Evolutionary conservation across 2,113 vertebrate species (phyloP).

Genomic region (Cryptotis parvus): DNA sequence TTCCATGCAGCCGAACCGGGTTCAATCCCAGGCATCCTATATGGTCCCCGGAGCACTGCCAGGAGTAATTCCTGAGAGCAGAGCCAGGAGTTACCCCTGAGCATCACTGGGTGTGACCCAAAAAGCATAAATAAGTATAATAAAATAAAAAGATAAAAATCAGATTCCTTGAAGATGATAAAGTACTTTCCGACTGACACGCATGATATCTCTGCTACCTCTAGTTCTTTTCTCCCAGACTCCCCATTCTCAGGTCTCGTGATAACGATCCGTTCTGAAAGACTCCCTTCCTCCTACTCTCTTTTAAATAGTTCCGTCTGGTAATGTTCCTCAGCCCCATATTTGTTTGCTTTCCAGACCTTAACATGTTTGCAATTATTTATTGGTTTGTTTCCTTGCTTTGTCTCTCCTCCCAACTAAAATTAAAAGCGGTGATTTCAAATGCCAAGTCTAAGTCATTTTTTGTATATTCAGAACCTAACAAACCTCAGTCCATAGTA

Average conservation of each 20-base stretch:
- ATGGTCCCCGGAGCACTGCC: no score
- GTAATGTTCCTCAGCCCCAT: not conserved
- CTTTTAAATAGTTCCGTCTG: slow-evolving; percentile 32
- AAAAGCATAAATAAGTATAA: no score
- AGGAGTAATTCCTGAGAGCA: no score
- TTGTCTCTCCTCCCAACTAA: slow-evolving; percentile 34
- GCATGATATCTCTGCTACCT: not conserved
- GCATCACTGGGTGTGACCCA: no score
- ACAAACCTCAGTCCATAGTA: not conserved
- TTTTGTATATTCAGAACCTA: slow-evolving; percentile 33
- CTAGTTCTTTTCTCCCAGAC: no score
- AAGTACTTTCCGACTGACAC: not conserved
- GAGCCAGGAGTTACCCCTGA: no score
- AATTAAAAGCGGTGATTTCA: slow-evolving; percentile 35
- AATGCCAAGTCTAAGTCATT: not conserved
- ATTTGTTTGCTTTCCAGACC: slow-evolving; percentile 38
- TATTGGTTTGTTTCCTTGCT: slow-evolving; percentile 19
- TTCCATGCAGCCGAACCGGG: no score
- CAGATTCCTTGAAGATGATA: not conserved
- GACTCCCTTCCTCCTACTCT: not conserved
- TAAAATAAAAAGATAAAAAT: no score
- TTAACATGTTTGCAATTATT: slow-evolving; percentile 27
- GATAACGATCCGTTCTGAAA: no score
- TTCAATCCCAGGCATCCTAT: no score
- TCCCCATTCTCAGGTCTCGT: no score